Conservation (phyloP, 2,797 vertebrate genomes). For the Pangasius krempfi region DNA sequence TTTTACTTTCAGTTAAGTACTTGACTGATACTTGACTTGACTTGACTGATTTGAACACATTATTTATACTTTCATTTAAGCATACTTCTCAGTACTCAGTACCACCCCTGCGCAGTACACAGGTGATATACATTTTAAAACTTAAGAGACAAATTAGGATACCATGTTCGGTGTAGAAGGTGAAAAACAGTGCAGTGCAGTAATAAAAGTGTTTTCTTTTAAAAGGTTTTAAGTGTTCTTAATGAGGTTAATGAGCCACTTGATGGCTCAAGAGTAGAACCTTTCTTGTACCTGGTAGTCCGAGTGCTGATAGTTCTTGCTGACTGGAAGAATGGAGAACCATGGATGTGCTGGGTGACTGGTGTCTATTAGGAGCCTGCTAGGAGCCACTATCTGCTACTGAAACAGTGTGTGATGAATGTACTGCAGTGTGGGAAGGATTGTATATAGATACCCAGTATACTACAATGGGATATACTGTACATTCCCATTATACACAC, state of each 20-base stretch:
- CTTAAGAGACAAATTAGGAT: too few species aligned
- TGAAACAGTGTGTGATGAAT: not conserved
- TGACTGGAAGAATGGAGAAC: not conserved
- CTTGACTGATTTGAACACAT: too few species aligned
- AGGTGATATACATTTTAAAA: too few species aligned
- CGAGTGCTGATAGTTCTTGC: not conserved
- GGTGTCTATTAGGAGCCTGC: not conserved
- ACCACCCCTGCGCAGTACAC: too few species aligned
- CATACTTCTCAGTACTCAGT: too few species aligned
- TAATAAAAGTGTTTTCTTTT: not conserved
- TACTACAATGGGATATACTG: not conserved
- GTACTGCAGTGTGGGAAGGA: not conserved
- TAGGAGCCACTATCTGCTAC: not conserved
- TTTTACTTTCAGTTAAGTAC: too few species aligned
- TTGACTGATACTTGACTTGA: too few species aligned
- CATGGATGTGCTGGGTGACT: not conserved
- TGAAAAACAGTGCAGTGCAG: too few species aligned
- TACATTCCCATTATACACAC: not conserved
- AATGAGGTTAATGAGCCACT: not conserved
- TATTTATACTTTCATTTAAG: too few species aligned
- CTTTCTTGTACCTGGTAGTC: not conserved
- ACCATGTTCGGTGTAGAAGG: too few species aligned
- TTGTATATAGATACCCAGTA: not conserved
- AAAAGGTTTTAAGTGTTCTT: not conserved
- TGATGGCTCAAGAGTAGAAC: not conserved